Percentiles rank a stretch among this genome's conserved stretches.
phyloP scores from a whole-genome alignment of 2,888 invertebrate species.

The Andrena haemorrhoa region DNA sequence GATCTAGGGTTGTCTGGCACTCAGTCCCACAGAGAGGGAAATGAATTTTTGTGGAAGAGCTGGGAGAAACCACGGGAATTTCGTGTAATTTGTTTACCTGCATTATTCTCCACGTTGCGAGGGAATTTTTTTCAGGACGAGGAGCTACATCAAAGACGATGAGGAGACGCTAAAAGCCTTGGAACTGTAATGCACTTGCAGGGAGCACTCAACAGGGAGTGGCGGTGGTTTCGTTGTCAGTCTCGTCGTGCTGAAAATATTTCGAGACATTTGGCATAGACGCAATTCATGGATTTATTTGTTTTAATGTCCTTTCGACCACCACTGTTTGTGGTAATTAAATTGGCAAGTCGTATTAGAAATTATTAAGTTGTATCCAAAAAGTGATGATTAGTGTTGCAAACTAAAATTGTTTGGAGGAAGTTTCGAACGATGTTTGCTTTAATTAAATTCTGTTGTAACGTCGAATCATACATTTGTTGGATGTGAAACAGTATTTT shows the following conservation, averaged over 20 bases:
- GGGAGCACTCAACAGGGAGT: slow-evolving; percentile 22
- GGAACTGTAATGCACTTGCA: slow-evolving; percentile 1
- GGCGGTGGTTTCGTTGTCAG: neutral
- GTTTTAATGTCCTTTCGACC: too few species aligned
- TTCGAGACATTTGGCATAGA: neutral
- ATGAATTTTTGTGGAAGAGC: neutral
- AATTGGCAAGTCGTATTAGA: too few species aligned
- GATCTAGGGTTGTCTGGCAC: neutral
- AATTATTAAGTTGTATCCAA: too few species aligned
- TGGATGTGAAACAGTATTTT: too few species aligned
- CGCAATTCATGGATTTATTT: too few species aligned
- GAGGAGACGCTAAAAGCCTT: slow-evolving; percentile 15
- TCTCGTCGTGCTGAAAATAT: neutral
- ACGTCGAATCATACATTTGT: too few species aligned
- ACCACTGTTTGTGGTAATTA: too few species aligned
- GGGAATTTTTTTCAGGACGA: too few species aligned
- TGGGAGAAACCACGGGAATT: neutral
- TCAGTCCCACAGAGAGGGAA: neutral
- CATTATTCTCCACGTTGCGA: neutral
- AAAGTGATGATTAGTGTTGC: too few species aligned
- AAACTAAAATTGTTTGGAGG: too few species aligned
- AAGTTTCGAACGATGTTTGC: too few species aligned
- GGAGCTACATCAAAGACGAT: neutral
- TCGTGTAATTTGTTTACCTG: neutral
- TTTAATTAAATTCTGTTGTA: too few species aligned